Base-by-base conservation (phyloP, 2,113 vertebrate genomes). In the Petrocephalus microphthalmus region DNA sequence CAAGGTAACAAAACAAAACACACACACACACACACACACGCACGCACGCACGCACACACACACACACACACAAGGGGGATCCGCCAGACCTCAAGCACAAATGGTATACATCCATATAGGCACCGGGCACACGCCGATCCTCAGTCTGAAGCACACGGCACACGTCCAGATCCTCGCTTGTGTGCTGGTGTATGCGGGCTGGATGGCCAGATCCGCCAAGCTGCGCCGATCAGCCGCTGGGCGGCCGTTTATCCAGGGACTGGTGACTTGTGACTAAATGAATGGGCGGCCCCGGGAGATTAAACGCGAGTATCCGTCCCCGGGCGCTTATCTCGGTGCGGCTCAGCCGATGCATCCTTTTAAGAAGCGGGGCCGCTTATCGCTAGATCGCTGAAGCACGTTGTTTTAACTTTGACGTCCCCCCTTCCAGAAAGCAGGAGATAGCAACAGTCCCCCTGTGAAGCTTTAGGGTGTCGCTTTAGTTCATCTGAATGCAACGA, bases 1-100 rank as follows among this genome's bases (percentile, higher is more conserved):
- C 92, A 99, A 99, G 98, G 98, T 97, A 96, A 95, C 90, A 87
- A 91, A 84, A 89, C 29, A 15, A 53, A 85, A 85, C 42, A n/a
- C 42, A 56, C 37, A 53, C 25, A 20, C 0, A 33, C 47, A 49
- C 42, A n/a, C 15, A 49, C 90, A 94, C 42, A 42, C 42, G 3
- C 42, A 42, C 42, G 3, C 42, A 42, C 42, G 3, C 42, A 42
- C 42, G 42, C 42, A 42, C n/a, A n/a, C n/a, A n/a, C n/a, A n/a
- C n/a, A n/a, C n/a, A n/a, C n/a, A n/a, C n/a, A n/a, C n/a, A n/a
- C n/a, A 95, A 51, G 49, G 33, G 29, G 87, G 93, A 94, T n/a
- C 81, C 87, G 6, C 71, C 51, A 88, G 37, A 81, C 51, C 64
- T 54, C 49, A 88, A 52, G n/a, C 67, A 71, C n/a, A 87, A 87